Evolutionary conservation across 1,140 invertebrate species (phyloP), one percentile per base, ranked within the genome.

Genomic region (Bombus affinis): DNA sequence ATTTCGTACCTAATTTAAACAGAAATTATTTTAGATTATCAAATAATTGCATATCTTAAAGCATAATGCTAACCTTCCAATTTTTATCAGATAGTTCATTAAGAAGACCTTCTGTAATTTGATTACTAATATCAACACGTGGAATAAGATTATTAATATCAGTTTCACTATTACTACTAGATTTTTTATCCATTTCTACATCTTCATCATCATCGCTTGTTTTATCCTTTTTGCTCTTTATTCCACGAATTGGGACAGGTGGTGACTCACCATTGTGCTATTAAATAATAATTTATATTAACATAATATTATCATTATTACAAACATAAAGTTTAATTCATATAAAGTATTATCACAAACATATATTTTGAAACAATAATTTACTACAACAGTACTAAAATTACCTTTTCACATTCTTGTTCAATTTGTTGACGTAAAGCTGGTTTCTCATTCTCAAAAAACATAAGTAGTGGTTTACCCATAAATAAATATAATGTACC

Each of bases 61-160:
- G 37, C 81, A 47, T 37, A 37, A 62, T 65, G 78, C 9, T 92
- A 77, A 97, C 97, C 96, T 99, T 99, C 98, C 98, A 99, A 94
- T 99, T 98, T 95, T 99, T 99, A 94, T 99, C 98, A 44, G 96
- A 96, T 83, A 99, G 95, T 94, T 99, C 98, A 66, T 96, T 96
- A 1, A 99, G 94, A 1, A 99, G 94, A 1, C 96, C 93, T 83
- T 98, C 97, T 2, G 98, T 98, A 70, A 99, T 97, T 91, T 97
- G 97, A n/a, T 96, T 96, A 84, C 97, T 97, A 76, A 99, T 98
- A 93, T 99, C 98, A 22, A 97, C 96, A 59, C 98, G 95, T 15
- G 97, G 96, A 83, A 98, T 90, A 62, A 97, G 91, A 92, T 98
- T 98, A 79, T 96, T 95, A 12, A 97, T 95, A 91, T 96, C 97